Evolutionary conservation across 2,113 vertebrate genomes (phyloP).

Genomic region (Poeciliopsis turrubarensis): DNA sequence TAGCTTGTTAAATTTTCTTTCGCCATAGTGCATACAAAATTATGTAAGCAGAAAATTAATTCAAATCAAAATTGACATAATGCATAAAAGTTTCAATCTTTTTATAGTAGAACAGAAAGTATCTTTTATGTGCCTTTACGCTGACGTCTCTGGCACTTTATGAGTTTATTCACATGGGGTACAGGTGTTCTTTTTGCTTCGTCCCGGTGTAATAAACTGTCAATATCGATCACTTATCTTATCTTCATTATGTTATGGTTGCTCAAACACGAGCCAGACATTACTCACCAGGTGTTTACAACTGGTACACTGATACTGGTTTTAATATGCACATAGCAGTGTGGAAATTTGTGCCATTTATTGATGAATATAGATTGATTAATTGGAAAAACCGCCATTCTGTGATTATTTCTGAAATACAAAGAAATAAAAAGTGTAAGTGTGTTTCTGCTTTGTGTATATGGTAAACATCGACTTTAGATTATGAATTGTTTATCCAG

Average conservation of each 20-base stretch:
- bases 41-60: background rate
- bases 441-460: background rate
- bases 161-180: background rate
- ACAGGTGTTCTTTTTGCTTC: background rate
- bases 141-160: background rate
- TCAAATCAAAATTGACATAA: no score
- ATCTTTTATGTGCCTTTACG: background rate
- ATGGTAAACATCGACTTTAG: no score
- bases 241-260: background rate
- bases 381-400: background rate
- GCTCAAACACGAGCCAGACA: slow-evolving; percentile 2
- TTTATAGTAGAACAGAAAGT: background rate
- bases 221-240: background rate
- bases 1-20: background rate
- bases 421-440: background rate
- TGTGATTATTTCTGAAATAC: background rate
- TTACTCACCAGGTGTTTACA: slow-evolving; percentile 13
- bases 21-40: background rate
- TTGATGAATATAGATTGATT: background rate
- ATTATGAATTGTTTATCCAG: background rate
- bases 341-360: background rate
- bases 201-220: background rate
- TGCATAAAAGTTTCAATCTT: no score
- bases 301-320: background rate
- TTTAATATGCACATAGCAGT: background rate